Percentiles rank a stretch among this genome's conserved stretches.
Evolutionary conservation across 2,888 invertebrate genomes (phyloP).

Genomic region (Euproctis similis): DNA sequence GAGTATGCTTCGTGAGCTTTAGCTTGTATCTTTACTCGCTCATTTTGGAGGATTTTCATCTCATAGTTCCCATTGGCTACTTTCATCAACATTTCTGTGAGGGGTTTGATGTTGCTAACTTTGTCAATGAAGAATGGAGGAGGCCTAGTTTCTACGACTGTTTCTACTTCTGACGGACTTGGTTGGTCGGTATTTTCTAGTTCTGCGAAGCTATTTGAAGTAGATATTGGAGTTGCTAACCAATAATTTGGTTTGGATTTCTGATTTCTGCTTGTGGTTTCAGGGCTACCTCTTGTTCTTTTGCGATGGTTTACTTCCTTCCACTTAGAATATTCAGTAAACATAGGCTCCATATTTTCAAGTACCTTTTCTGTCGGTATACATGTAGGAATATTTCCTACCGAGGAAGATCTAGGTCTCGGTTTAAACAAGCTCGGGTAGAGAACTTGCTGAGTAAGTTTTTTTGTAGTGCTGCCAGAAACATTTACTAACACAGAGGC

Average conservation of each 20-base stretch:
- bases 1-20: background rate
- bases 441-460: slow-evolving; percentile 10
- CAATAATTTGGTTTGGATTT: background rate
- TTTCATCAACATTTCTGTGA: background rate
- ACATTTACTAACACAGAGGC: slow-evolving; percentile 6
- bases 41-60: background rate
- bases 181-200: background rate
- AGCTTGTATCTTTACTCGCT: background rate
- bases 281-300: background rate
- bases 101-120: no score
- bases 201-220: background rate
- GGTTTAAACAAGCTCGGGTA: slow-evolving; percentile 11
- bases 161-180: no score
- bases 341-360: background rate
- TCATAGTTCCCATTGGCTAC: background rate
- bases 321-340: no score
- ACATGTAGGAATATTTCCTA: no score
- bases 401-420: slow-evolving; percentile 6
- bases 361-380: background rate
- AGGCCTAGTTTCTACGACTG: no score
- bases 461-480: slow-evolving; percentile 6
- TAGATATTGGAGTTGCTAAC: background rate
- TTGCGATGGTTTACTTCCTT: background rate
- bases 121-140: no score
- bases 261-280: background rate